Conservation (phyloP, 2,797 vertebrate species). For the Sternotherus odoratus region DNA sequence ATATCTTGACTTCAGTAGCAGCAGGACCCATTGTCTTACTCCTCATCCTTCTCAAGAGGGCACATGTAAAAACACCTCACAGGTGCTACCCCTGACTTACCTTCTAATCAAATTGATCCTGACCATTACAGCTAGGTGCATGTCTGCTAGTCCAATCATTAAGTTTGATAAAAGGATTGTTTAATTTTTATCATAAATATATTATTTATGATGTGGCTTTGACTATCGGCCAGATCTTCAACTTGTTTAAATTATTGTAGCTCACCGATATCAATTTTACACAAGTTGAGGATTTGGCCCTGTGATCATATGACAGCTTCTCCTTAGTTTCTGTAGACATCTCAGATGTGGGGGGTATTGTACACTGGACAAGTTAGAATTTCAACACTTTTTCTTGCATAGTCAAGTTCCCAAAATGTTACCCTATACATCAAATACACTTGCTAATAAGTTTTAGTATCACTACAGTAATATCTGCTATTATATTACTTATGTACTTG, state of each 20-base stretch:
- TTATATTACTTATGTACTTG: neutral
- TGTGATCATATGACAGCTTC: neutral
- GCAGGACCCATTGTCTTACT: rapidly evolving
- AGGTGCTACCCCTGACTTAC: neutral
- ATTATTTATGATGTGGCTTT: neutral
- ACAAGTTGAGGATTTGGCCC: neutral
- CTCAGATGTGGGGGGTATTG: neutral
- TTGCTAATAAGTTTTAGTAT: neutral
- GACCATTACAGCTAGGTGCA: neutral
- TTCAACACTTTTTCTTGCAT: neutral
- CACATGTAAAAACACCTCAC: rapidly evolving
- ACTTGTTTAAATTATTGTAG: neutral
- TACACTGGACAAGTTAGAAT: neutral
- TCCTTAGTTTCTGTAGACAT: neutral
- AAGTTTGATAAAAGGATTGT: neutral
- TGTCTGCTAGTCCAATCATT: too few relatives aligned
- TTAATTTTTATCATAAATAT: neutral
- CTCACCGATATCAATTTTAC: neutral
- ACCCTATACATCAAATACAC: neutral
- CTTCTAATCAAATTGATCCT: neutral
- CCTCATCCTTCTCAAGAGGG: neutral
- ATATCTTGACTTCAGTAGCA: neutral
- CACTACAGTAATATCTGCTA: neutral
- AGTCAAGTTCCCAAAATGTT: neutral
- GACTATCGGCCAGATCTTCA: neutral